Conservation (phyloP, 2,888 invertebrate genomes). For the Carpatolechia fugitivella region DNA sequence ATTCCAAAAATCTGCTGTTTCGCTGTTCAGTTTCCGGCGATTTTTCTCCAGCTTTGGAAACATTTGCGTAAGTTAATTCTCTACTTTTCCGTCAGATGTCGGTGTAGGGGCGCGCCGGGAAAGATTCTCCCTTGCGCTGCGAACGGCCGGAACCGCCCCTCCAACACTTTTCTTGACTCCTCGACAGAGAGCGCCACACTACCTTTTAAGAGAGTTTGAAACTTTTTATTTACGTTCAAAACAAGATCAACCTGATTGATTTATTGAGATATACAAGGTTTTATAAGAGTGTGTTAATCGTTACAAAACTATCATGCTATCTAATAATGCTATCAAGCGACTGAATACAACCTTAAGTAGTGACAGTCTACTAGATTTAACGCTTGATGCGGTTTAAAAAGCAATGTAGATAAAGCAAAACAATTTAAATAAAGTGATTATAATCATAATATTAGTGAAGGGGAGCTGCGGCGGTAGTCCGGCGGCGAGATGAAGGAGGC, state of each 20-base stretch:
- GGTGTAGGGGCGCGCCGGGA: constrained; percentile 31
- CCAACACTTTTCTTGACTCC: constrained; percentile 36
- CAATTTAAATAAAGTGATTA: constrained; percentile 57
- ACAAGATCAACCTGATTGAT: no score
- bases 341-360: constrained; percentile 6
- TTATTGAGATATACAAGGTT: no score
- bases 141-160: constrained; percentile 33
- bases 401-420: constrained; percentile 51
- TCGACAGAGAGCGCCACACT: constrained; percentile 62
- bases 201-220: background rate
- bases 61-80: constrained; percentile 42
- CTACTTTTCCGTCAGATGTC: constrained; percentile 67
- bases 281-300: background rate
- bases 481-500: constrained; percentile 65
- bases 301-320: background rate
- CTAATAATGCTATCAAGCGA: constrained; percentile 1
- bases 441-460: constrained; percentile 49
- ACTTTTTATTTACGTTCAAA: no score
- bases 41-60: background rate
- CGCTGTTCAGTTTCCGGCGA: no score
- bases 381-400: constrained; percentile 22
- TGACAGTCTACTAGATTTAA: constrained; percentile 15
- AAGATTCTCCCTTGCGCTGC: constrained; percentile 24
- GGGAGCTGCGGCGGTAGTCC: constrained; percentile 37
- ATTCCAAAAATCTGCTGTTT: no score